A percentile compares a stretch with the other conserved stretches of the same genome.
Evolutionary conservation across 1,140 invertebrate species (phyloP).

Genomic region (Drosophila setifemur): DNA sequence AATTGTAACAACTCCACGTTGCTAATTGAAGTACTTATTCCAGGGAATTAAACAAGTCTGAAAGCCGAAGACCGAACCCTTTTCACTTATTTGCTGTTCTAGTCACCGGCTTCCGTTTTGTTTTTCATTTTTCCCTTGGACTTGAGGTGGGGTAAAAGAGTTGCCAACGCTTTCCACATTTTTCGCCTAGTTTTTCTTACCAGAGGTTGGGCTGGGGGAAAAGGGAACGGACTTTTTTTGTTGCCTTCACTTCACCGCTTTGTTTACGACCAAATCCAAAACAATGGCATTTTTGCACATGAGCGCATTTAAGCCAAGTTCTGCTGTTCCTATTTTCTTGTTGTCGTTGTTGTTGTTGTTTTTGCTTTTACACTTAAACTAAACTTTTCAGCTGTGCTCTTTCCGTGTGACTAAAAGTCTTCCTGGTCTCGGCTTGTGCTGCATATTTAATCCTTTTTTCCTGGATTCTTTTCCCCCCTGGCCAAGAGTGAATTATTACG

Average conservation of each 20-base stretch:
- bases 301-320: slow-evolving; percentile 63
- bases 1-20: background rate
- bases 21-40: background rate
- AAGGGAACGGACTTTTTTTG: slow-evolving; percentile 24
- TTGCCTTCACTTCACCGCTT: slow-evolving; percentile 45
- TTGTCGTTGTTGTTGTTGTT: slow-evolving; percentile 11
- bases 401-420: slow-evolving; percentile 42
- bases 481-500: slow-evolving; percentile 69
- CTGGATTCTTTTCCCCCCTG: background rate
- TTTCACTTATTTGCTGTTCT: slow-evolving; percentile 29
- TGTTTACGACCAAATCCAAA: slow-evolving; percentile 73
- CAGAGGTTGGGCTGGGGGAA: background rate
- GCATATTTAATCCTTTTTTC: slow-evolving; percentile 66
- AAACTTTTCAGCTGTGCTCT: slow-evolving; percentile 37
- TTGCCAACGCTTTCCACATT: slow-evolving; percentile 45
- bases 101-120: slow-evolving; percentile 17
- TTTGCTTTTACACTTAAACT: slow-evolving; percentile 29
- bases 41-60: slow-evolving; percentile 3
- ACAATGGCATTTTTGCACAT: slow-evolving; percentile 76
- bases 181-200: slow-evolving; percentile 54
- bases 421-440: slow-evolving; percentile 46
- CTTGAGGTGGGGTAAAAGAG: background rate
- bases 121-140: background rate
- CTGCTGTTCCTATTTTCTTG: too few relatives aligned
- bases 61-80: slow-evolving; percentile 14